Evolutionary conservation across 2,113 vertebrate genomes (phyloP).

Genomic region (Gnathonemus echidnorhynchus): DNA sequence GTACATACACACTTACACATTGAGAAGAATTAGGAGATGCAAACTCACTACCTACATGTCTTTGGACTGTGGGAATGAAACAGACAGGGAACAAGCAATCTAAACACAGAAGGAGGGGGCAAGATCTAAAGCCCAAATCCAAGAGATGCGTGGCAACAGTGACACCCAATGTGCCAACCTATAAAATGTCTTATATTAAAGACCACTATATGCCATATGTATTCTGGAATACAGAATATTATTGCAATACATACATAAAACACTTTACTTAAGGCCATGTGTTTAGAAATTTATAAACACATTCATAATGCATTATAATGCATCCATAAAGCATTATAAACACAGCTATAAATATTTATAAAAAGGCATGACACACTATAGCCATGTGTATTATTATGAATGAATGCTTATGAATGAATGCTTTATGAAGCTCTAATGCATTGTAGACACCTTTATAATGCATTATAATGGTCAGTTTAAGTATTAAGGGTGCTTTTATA

Average conservation of each 20-base stretch:
- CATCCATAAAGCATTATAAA: too few relatives aligned
- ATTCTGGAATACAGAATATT: neutral
- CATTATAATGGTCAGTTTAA: too few relatives aligned
- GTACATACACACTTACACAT: neutral
- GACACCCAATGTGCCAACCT: neutral
- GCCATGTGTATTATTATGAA: too few relatives aligned
- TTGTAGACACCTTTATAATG: too few relatives aligned
- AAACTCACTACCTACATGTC: neutral
- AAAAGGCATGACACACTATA: too few relatives aligned
- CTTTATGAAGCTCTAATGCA: too few relatives aligned
- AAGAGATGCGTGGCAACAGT: neutral
- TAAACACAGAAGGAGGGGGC: neutral
- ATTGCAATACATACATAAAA: neutral
- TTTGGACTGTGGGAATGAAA: neutral
- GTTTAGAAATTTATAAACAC: too few relatives aligned
- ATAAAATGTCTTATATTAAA: neutral
- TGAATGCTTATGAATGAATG: too few relatives aligned
- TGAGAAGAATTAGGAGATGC: neutral
- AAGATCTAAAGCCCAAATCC: neutral
- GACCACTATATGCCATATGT: neutral
- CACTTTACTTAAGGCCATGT: too few relatives aligned
- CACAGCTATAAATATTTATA: too few relatives aligned
- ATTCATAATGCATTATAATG: too few relatives aligned
- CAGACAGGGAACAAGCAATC: neutral
- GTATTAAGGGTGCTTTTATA: too few relatives aligned